phyloP scores from a whole-genome alignment of 2,888 invertebrate genomes.

The Acanthosepion esculentum region DNA sequence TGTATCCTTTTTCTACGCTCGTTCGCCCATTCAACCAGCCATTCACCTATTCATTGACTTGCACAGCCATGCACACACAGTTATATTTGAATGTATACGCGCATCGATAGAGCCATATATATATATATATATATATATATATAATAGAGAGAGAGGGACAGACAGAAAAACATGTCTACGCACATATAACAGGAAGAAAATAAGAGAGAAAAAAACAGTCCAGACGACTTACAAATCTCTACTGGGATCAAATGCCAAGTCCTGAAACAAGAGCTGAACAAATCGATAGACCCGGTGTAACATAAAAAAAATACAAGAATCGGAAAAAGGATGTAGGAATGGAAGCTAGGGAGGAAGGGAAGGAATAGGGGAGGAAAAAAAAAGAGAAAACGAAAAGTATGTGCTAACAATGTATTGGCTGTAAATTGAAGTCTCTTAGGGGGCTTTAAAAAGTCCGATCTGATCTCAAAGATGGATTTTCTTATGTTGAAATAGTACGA shows the following conservation, averaged over 20 bases:
- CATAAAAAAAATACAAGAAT: neutral
- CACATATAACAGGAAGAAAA: neutral
- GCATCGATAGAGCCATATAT: neutral
- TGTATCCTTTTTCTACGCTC: neutral
- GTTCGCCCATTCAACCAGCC: neutral
- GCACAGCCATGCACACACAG: neutral
- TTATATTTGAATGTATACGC: neutral
- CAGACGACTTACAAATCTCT: constrained; percentile 9
- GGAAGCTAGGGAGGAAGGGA: neutral
- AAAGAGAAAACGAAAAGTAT: neutral
- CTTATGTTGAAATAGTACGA: constrained; percentile 22
- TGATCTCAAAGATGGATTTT: constrained; percentile 11
- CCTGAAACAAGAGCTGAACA: neutral
- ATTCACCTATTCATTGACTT: neutral
- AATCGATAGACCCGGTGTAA: neutral
- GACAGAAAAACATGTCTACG: neutral
- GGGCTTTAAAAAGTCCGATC: constrained; percentile 25
- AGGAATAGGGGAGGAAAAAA: no score
- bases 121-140: neutral
- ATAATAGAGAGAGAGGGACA: no score
- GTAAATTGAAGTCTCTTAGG: constrained; percentile 22
- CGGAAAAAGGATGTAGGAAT: no score
- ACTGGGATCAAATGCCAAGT: constrained; percentile 33
- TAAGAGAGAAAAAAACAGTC: neutral
- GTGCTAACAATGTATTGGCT: constrained; percentile 21